phyloP scores from a whole-genome alignment of 1,140 invertebrate genomes.

The Aradophagus sp. region DNA sequence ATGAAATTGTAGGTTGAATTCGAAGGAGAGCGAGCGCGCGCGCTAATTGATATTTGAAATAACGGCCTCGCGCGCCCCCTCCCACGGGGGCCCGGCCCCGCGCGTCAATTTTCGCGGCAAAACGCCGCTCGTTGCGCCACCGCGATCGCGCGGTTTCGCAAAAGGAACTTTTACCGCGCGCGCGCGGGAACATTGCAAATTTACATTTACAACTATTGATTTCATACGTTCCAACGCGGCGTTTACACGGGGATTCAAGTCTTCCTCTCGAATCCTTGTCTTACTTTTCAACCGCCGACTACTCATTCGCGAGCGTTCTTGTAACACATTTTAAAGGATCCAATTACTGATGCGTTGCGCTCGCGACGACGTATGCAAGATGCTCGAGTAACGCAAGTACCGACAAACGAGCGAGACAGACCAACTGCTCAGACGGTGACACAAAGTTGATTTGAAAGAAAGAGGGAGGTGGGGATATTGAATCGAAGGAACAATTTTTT shows the following conservation, averaged over 20 bases:
- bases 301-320: conserved; percentile 58
- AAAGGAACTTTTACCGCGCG: conserved; percentile 32
- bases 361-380: conserved; percentile 37
- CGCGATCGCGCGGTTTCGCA: conserved; percentile 39
- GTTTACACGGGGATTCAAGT: conserved; percentile 55
- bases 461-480: no score
- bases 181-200: conserved; percentile 43
- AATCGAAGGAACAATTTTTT: no score
- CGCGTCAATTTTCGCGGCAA: no score
- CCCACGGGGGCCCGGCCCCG: conserved; percentile 12
- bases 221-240: conserved; percentile 48
- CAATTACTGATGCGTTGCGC: conserved; percentile 55
- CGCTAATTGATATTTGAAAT: no score
- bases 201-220: conserved; percentile 54
- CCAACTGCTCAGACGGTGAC: neutral
- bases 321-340: conserved; percentile 60
- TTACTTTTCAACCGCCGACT: conserved; percentile 58
- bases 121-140: conserved; percentile 37
- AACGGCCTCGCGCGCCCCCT: no score
- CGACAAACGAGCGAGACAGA: neutral
- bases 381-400: conserved; percentile 25
- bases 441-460: no score
- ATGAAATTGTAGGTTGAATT: no score
- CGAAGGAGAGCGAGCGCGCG: no score
- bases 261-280: conserved; percentile 58